These are phyloP conservation scores for Pissodes strobi DNA, from an alignment of 1,140 invertebrate species.

Conservation along the genomic window DNA sequence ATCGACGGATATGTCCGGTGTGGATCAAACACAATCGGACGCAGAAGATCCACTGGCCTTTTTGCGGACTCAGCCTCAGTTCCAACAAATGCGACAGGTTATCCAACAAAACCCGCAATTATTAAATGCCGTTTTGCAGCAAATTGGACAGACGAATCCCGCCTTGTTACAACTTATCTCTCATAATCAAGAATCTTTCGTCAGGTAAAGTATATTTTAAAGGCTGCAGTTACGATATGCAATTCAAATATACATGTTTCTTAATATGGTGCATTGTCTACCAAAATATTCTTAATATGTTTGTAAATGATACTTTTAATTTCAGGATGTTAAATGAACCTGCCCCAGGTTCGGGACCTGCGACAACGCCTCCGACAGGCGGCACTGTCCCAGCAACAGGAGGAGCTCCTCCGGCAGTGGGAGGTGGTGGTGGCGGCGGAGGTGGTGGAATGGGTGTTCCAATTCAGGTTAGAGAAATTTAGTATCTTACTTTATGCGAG, in stretches of 20 bases:
- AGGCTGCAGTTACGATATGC: neutral
- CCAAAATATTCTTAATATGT: neutral
- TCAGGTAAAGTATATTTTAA: slow-evolving; percentile 55
- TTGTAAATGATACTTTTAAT: too few species aligned
- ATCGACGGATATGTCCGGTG: slow-evolving; percentile 51
- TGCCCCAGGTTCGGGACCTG: slow-evolving; percentile 49
- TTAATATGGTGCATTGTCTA: neutral
- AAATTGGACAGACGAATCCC: slow-evolving; percentile 89
- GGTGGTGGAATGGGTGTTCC: slow-evolving; percentile 23
- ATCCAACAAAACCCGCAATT: slow-evolving; percentile 93
- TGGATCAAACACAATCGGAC: slow-evolving; percentile 53
- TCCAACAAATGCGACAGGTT: slow-evolving; percentile 93
- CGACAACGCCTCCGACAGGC: slow-evolving; percentile 43
- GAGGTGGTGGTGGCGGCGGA: slow-evolving; percentile 31
- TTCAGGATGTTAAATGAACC: slow-evolving; percentile 91
- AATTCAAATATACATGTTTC: neutral
- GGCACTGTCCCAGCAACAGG: slow-evolving; percentile 24
- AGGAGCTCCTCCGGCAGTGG: slow-evolving; percentile 30
- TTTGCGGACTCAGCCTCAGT: slow-evolving; percentile 91
- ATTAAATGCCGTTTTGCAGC: slow-evolving; percentile 89
- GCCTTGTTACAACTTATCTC: slow-evolving; percentile 90
- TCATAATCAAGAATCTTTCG: slow-evolving; percentile 93
- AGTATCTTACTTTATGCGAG: too few species aligned
- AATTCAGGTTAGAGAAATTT: slow-evolving; percentile 17
- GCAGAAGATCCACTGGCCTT: slow-evolving; percentile 85